These are phyloP conservation scores for Mohoua ochrocephala DNA, from an alignment of 2,113 vertebrate species.

Conservation along the genomic window DNA sequence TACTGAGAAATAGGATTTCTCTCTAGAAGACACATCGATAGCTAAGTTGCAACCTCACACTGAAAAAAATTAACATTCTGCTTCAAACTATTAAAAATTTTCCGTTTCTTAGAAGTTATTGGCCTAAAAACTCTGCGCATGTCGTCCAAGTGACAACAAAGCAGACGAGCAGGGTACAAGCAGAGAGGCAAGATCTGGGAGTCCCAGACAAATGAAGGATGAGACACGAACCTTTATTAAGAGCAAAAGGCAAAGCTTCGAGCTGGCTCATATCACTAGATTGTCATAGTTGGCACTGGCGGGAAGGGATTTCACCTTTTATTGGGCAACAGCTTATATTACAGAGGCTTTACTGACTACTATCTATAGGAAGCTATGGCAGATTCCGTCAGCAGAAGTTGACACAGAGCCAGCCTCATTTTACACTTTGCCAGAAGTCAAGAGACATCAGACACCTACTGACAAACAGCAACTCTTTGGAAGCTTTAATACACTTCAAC, in stretches of 20 bases:
- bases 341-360: neutral
- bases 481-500: neutral
- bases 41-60: neutral
- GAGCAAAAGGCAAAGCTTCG: neutral
- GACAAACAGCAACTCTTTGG: neutral
- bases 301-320: neutral
- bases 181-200: neutral
- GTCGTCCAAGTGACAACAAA: neutral
- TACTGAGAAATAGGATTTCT: neutral
- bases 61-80: neutral
- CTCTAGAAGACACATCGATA: neutral
- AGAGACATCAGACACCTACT: neutral
- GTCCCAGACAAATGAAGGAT: neutral
- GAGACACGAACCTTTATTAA: neutral
- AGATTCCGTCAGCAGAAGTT: neutral
- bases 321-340: neutral
- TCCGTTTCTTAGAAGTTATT: neutral
- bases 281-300: neutral
- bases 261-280: neutral
- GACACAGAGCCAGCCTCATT: neutral
- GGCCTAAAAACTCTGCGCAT: neutral
- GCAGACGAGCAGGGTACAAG: neutral
- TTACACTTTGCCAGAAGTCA: neutral
- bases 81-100: neutral
- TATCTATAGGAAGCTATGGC: conserved; percentile 21